These are phyloP conservation scores for Chironomus tentans DNA, from an alignment of 2,888 invertebrate species.

Conservation along the genomic window DNA sequence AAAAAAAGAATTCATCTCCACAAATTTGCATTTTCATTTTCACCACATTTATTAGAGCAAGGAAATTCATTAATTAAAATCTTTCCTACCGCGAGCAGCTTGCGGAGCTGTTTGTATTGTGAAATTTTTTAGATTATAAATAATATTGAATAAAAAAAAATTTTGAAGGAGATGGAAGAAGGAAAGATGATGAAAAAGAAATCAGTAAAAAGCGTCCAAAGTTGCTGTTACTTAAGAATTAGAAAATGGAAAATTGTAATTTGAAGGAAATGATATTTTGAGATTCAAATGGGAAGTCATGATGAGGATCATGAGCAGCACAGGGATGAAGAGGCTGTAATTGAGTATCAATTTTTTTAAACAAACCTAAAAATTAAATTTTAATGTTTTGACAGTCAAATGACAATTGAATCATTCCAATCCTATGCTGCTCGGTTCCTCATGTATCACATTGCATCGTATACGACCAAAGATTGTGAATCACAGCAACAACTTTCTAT, in stretches of 20 bases:
- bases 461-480: background rate
- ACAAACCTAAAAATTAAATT: no score
- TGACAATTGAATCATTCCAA: no score
- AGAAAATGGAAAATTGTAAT: background rate
- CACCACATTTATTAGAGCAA: background rate
- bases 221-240: slow-evolving; percentile 1
- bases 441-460: background rate
- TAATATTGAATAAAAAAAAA: background rate
- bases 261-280: no score
- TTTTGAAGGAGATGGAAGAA: background rate
- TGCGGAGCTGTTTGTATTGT: no score
- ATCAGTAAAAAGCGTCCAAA: slow-evolving; percentile 2
- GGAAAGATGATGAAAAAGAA: background rate
- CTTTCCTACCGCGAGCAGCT: no score
- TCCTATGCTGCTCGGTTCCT: background rate
- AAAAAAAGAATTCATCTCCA: background rate
- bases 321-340: no score
- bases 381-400: no score
- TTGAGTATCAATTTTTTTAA: no score
- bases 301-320: no score
- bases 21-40: background rate
- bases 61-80: background rate
- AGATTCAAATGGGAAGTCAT: no score
- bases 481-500: background rate
- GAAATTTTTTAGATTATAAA: background rate